Evolutionary conservation across 2,113 vertebrate species (phyloP), one percentile per base, ranked within the genome.

Genomic region (Alexandromys fortis): DNA sequence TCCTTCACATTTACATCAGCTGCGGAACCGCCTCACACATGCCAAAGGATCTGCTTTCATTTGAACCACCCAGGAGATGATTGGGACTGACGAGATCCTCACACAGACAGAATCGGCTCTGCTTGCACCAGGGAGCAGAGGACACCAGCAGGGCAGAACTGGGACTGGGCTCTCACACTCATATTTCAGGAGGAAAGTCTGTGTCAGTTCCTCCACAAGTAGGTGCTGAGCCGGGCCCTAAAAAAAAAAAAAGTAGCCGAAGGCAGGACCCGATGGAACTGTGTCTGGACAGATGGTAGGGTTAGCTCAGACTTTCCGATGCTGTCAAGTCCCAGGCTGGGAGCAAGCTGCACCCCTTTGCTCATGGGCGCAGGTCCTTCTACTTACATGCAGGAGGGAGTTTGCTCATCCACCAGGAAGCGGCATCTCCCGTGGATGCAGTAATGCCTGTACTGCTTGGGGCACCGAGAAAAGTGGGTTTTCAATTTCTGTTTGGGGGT

Each of bases 351-450:
- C 35, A 38, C 49, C 68, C 76, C 61, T 86, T 42, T 17, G 24
- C 90, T 35, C 7, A 30, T 73, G 3, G 55, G 16, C 72, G 22
- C 38, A 0, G 55, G 28, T n/a, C 7, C 3, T 49, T 70, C 47
- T 58, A 97, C 98, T 98, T 97, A 99, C 99, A 98, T 96, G 95
- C 99, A 99, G 21, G 99, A 98, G 0, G 99, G 98, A 0, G 94
- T 83, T 82, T 98, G 96, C 96, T 99, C 98, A 0, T 98, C 98
- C 93, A 96, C 75, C 67, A 99, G 61, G 42, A 98, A 99, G 82
- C 99, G 99, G 73, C 99, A 99, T 26, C 95, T 98, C 83, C 99
- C 99, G 13, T 99, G 98, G 94, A 99, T 92, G 67, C 99, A 99
- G 97, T 98, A 99, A 92, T 98, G 87, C 21, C n/a, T 82, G 35